Evolutionary conservation across 1,140 invertebrate species (phyloP).

Genomic region (Neoseiulus cucumeris): DNA sequence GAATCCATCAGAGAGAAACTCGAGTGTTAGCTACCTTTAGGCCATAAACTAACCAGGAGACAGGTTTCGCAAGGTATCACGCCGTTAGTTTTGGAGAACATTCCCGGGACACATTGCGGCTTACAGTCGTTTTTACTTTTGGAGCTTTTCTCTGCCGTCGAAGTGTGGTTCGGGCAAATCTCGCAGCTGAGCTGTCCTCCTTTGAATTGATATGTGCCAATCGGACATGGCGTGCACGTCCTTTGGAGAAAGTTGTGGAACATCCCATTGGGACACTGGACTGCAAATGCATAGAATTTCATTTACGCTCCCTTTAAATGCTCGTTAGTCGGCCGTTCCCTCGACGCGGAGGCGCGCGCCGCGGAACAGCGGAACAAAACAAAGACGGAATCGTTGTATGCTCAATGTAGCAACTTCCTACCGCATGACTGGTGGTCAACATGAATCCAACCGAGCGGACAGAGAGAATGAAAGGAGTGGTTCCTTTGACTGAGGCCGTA

Average conservation of each 20-base stretch:
- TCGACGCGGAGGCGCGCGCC: too few species aligned
- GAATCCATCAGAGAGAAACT: too few species aligned
- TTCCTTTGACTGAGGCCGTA: conserved; percentile 1
- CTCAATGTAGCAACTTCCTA: background rate
- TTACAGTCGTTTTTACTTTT: conserved; percentile 37
- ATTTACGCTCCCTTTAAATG: too few species aligned
- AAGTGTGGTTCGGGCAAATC: conserved; percentile 38
- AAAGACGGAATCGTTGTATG: too few species aligned
- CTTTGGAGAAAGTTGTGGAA: conserved; percentile 36
- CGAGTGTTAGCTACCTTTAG: too few species aligned
- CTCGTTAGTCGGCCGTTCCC: too few species aligned
- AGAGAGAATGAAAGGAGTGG: background rate
- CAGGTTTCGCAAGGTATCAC: conserved; percentile 40
- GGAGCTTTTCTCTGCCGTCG: conserved; percentile 35
- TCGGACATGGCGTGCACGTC: conserved; percentile 35
- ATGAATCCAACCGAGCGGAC: conserved; percentile 7
- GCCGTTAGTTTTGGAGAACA: conserved; percentile 28
- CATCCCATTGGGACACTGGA: conserved; percentile 44
- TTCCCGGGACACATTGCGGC: conserved; percentile 34
- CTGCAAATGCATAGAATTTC: conserved; percentile 24
- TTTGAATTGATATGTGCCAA: conserved; percentile 39
- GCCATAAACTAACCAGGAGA: conserved; percentile 20
- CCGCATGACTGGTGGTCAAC: background rate
- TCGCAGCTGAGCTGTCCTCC: conserved; percentile 36
- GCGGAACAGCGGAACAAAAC: too few species aligned